phyloP scores from a whole-genome alignment of 2,797 vertebrate genomes.

The Cuniculus paca region DNA sequence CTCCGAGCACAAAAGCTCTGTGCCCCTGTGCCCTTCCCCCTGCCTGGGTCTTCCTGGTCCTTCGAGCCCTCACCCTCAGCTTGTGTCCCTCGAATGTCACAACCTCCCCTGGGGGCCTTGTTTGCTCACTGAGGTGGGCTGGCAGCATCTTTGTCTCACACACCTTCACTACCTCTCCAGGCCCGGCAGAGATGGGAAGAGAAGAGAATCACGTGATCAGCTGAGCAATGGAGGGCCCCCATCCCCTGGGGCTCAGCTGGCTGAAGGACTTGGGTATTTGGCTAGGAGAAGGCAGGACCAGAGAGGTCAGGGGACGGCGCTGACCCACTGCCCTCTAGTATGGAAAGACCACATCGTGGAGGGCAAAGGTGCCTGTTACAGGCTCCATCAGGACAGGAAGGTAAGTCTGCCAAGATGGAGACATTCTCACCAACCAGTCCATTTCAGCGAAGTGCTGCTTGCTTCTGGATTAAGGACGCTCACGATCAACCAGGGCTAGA shows the following conservation, averaged over 20 bases:
- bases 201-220: neutral
- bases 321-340: neutral
- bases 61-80: accelerated
- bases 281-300: neutral
- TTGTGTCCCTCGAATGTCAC: neutral
- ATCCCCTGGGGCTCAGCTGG: neutral
- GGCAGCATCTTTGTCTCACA: neutral
- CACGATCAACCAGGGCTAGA: neutral
- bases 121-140: neutral
- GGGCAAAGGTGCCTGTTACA: neutral
- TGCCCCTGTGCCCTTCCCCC: neutral
- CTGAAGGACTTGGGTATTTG: neutral
- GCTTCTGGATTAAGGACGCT: neutral
- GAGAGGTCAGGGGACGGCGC: neutral
- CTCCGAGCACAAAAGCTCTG: accelerated
- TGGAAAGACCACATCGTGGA: neutral
- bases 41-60: neutral
- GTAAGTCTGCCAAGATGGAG: neutral
- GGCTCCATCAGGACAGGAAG: neutral
- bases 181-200: neutral
- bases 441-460: neutral
- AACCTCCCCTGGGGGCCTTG: neutral
- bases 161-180: neutral
- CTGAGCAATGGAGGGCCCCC: neutral
- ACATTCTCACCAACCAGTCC: too few species aligned